Evolutionary conservation across 2,888 invertebrate species (phyloP), one percentile per base, ranked within the genome.

Genomic region (Lamellibrachia columna): DNA sequence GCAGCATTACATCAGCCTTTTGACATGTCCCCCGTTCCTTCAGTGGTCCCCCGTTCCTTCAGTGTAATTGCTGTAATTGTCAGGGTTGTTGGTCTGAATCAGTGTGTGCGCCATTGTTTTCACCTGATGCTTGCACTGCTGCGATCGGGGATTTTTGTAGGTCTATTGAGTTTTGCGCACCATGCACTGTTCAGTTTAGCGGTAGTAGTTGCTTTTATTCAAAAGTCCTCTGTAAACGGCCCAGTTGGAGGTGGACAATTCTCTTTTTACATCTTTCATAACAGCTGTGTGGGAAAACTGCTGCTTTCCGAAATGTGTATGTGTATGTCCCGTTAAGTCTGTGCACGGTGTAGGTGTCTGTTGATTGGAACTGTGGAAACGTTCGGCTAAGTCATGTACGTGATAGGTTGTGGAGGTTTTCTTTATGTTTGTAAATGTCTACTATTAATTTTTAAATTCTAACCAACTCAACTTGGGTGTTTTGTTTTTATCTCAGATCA

Each of bases 171-270:
- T 75, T 40, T 40, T 11, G 11, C 22, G 2, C 75, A 22, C 15
- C 22, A 2, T 75, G 75, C 2, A 75, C 15, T 75, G 75, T 75
- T 75, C n/a, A n/a, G 15, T 22, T 22, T 11, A 22, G 75, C 7
- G 22, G n/a, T n/a, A 75, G 75, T 75, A 75, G 75, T 75, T 22
- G 75, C 75, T n/a, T 75, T 75, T 75, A 75, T 75, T 75, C 75
- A 75, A n/a, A 40, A 6, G 22, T 75, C 75, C 75, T 75, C 22
- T 4, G 2, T 22, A 75, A 75, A 75, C 22, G 22, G 15, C 22
- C 75, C 15, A n/a, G 75, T 75, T 11, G 75, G 75, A 22, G 75
- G 15, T 15, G n/a, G 75, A 11, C 22, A n/a, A 15, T 75, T 75
- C 75, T 22, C 22, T 11, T 75, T 75, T 75, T 55, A 55, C 55